Percentiles rank a stretch among this genome's conserved stretches.
These are phyloP conservation scores for Mus spicilegus DNA, from an alignment of 2,113 vertebrate species.

Conservation along the genomic window DNA sequence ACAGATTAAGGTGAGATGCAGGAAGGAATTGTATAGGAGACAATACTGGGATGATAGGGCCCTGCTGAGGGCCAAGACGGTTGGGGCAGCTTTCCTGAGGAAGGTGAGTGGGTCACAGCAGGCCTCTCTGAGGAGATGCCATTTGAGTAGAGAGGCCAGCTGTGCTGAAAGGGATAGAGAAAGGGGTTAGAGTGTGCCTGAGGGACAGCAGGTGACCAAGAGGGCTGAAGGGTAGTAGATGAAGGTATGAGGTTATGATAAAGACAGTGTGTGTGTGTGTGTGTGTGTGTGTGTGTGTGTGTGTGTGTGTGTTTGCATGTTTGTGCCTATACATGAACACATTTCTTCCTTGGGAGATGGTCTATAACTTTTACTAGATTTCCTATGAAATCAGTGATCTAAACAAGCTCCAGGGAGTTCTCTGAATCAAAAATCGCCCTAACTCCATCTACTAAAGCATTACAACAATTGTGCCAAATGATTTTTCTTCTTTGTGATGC, in stretches of 20 bases:
- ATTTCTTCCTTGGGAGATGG: background rate
- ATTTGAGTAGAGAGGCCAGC: background rate
- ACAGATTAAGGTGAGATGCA: background rate
- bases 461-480: background rate
- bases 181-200: accelerated
- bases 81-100: background rate
- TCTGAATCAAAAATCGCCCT: constrained; percentile 23
- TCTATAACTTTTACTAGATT: background rate
- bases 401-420: constrained; percentile 14
- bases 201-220: background rate
- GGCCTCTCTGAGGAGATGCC: background rate
- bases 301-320: accelerated
- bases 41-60: accelerated
- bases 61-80: background rate
- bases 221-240: background rate
- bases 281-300: too few relatives aligned
- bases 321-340: background rate
- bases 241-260: too few relatives aligned
- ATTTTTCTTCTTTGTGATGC: background rate
- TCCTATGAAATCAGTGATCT: background rate
- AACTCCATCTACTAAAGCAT: constrained; percentile 24
- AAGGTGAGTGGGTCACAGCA: background rate
- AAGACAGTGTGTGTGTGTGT: background rate
- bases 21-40: background rate
- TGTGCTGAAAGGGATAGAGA: background rate